Evolutionary conservation across 2,113 vertebrate species (phyloP), one percentile per base, ranked within the genome.

Genomic region (sheep (Ovis aries)): DNA sequence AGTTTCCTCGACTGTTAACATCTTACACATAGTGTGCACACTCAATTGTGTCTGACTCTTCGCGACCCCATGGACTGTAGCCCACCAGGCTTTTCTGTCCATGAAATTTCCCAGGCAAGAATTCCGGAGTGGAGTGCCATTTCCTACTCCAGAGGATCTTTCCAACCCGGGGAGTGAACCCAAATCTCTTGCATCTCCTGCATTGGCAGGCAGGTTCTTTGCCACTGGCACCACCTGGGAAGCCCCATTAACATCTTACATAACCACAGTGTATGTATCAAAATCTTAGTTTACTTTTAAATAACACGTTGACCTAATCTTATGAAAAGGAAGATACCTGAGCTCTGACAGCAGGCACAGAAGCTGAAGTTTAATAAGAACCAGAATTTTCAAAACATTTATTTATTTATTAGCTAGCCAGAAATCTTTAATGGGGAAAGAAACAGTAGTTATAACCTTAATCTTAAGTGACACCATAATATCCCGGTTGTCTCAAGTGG

Each of bases 391-490:
- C 81, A 23, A 82, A 31, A 52, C 1, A 9, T 67, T 55, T 55
- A 16, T 92, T 83, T 40, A 31, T 74, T 86, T 33, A 27, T 40
- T 36, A 93, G 14, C 53, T 48, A 83, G 55, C 45, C 3, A 85
- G 60, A 96, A 67, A 85, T 77, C 92, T 88, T 92, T 88, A 17
- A 36, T 74, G 21, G 52, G 80, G 57, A 85, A 60, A 92, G 29
- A 93, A 96, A 67, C 5, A 57, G 31, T n/a, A 90, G 43, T 3
- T 29, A 71, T 12, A 85, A 88, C 29, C n/a, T 88, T 85, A 85
- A 50, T 50, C 31, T 57, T 78, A 92, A 78, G 43, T 31, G 67
- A 45, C 25, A 92, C n/a, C 36, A 9, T 36, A 12, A 3, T 78
- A 36, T 53, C 85, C 7, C 57, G 1, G 7, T 77, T 91, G n/a